Evolutionary conservation across 1,140 invertebrate genomes (phyloP), one percentile per base, ranked within the genome.

Genomic region (Stenopsyche tienmushanensis): DNA sequence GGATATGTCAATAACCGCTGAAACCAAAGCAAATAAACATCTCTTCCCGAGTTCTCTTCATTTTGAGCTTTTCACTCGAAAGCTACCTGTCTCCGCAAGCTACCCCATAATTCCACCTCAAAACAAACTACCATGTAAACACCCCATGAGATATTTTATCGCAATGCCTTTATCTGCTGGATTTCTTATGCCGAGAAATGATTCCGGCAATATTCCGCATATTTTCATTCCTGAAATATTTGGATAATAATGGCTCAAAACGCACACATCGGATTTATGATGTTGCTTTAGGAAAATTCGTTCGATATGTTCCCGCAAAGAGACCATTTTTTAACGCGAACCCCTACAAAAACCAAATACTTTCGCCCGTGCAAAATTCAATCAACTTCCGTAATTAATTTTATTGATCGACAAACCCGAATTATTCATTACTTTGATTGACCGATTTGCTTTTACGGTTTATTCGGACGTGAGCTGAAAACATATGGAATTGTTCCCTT

Each of bases 341-440:
- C n/a, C n/a, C n/a, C n/a, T n/a, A 15, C 18, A 42, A 42, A 42
- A 15, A 42, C n/a, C 18, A 42, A 42, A 15, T 15, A 42, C 2
- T 15, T 15, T 42, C n/a, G 9, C 18, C 18, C 9, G 41, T 15
- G 2, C 9, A 42, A 42, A 42, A 9, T 42, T 13, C 9, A 15
- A 9, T 42, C 2, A 17, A 42, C 18, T 42, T 9, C 1, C 2
- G 13, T 3, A 42, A 42, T 42, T 42, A 42, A 42, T 42, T 42
- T 42, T 1, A 9, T 42, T 9, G 1, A 13, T 42, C 41, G 41
- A 39, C 34, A 18, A 23, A 9, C 9, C 2, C 1, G 45, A 21
- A 49, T 20, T 49, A 23, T 2, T 21, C 20, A 10, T 21, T 21
- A 24, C 26, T 52, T 52, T 52, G 21, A 52, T 52, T 52, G 49